These are phyloP conservation scores for Clamator glandarius DNA, from an alignment of 2,797 vertebrate genomes.

Conservation along the genomic window DNA sequence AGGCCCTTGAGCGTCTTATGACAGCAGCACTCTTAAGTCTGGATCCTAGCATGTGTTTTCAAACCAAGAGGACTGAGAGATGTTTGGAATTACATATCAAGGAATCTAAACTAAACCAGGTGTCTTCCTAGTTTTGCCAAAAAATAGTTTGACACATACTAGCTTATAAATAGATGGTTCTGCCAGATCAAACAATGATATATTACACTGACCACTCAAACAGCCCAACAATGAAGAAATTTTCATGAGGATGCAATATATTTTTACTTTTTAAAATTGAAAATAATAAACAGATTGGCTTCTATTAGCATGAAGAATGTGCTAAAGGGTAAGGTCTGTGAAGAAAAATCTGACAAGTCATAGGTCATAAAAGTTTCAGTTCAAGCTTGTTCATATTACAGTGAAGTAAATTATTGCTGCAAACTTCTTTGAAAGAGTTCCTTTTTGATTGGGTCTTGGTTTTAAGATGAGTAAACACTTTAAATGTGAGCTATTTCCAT, in stretches of 20 bases:
- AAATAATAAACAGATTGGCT: slow-evolving; percentile 71
- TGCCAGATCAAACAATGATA: slow-evolving; percentile 77
- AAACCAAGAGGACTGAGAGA: slow-evolving; percentile 54
- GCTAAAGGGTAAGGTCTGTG: slow-evolving; percentile 62
- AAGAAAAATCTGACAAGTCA: slow-evolving; percentile 68
- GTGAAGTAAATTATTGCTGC: slow-evolving; percentile 68
- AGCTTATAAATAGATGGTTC: slow-evolving; percentile 71
- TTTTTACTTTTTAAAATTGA: slow-evolving; percentile 49
- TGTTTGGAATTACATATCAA: slow-evolving; percentile 66
- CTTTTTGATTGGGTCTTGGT: slow-evolving; percentile 15
- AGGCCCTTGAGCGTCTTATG: slow-evolving; percentile 58
- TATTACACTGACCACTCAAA: slow-evolving; percentile 69
- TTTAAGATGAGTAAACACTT: slow-evolving; percentile 40
- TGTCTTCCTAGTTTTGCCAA: slow-evolving; percentile 68
- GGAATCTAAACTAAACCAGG: slow-evolving; percentile 77
- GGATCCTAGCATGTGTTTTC: slow-evolving; percentile 52
- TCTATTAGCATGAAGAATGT: slow-evolving; percentile 65
- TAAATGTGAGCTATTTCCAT: slow-evolving; percentile 39
- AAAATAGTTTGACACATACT: slow-evolving; percentile 72
- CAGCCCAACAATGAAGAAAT: slow-evolving; percentile 61
- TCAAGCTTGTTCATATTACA: slow-evolving; percentile 61
- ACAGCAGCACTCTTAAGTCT: slow-evolving; percentile 52
- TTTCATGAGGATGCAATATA: slow-evolving; percentile 53
- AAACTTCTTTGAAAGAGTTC: slow-evolving; percentile 57
- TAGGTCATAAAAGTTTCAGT: slow-evolving; percentile 65